A percentile compares a stretch with the other conserved stretches of the same genome.
Evolutionary conservation across 1,140 invertebrate genomes (phyloP).

Genomic region (Galendromus occidentalis): DNA sequence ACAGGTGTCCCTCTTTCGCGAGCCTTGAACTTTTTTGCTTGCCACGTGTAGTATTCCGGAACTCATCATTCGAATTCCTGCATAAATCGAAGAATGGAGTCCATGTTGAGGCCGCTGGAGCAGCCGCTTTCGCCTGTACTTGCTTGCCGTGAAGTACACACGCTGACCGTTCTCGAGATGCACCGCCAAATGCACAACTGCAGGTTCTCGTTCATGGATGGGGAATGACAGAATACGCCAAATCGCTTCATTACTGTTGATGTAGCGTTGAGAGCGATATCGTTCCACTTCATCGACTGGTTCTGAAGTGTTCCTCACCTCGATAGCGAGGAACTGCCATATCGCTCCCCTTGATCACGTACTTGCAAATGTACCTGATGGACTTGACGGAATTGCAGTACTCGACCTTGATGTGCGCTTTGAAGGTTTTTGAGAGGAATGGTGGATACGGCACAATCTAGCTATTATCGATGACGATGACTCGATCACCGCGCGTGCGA

Average conservation of each 20-base stretch:
- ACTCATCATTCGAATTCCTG: conserved; percentile 16
- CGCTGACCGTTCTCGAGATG: no score
- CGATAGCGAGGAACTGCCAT: conserved; percentile 20
- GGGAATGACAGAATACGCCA: conserved; percentile 15
- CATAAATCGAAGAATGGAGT: conserved; percentile 17
- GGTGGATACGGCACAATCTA: conserved; percentile 23
- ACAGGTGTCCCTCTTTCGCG: conserved; percentile 23
- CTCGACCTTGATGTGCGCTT: conserved; percentile 25
- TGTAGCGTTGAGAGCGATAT: conserved; percentile 16
- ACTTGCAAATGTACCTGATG: conserved; percentile 30
- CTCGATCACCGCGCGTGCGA: no score
- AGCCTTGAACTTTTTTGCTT: conserved; percentile 20
- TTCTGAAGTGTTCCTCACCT: neutral
- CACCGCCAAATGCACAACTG: conserved; percentile 11
- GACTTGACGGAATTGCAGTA: conserved; percentile 32
- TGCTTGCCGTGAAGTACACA: no score
- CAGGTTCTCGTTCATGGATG: neutral
- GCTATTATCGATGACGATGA: conserved; percentile 19
- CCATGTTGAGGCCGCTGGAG: no score
- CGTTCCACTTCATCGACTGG: conserved; percentile 16
- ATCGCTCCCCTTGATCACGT: conserved; percentile 20
- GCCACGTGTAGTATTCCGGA: conserved; percentile 27
- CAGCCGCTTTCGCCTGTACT: no score
- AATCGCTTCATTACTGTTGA: conserved; percentile 16
- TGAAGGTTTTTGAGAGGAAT: conserved; percentile 17